Conservation (phyloP, 1,140 invertebrate genomes). For the Caenorhabditis briggsae region DNA sequence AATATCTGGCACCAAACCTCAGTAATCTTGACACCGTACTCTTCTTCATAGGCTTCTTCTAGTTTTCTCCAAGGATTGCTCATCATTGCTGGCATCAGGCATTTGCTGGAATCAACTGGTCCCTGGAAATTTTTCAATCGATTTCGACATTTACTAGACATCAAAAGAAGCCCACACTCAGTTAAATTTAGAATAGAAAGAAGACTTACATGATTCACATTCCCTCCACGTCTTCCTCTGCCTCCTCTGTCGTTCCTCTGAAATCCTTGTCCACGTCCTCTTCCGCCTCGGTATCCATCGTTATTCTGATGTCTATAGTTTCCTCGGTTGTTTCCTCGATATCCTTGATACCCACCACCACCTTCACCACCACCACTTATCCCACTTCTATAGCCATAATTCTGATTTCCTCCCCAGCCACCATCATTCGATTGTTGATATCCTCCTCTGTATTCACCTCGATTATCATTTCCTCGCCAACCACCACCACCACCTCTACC, state of each 20-base stretch:
- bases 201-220: conserved; percentile 3
- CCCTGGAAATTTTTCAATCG: not conserved
- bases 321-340: not conserved
- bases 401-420: not conserved
- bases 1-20: not conserved
- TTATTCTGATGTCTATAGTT: not conserved
- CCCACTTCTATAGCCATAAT: not conserved
- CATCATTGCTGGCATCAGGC: conserved; percentile 64
- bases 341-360: not conserved
- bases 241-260: conserved; percentile 33
- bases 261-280: conserved; percentile 31
- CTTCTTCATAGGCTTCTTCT: conserved; percentile 57
- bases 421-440: not conserved
- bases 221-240: conserved; percentile 29
- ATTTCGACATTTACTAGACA: too few relatives aligned
- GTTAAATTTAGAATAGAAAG: not conserved
- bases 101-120: conserved; percentile 21
- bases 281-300: conserved; percentile 51
- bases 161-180: too few relatives aligned
- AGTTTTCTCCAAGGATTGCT: conserved; percentile 64
- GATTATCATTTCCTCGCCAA: conserved; percentile 45
- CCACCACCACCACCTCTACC: conserved; percentile 15
- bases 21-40: conserved; percentile 33
- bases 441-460: conserved; percentile 26
- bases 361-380: not conserved